phyloP scores from a whole-genome alignment of 2,797 vertebrate genomes.

The Coregonus ussuriensis region DNA sequence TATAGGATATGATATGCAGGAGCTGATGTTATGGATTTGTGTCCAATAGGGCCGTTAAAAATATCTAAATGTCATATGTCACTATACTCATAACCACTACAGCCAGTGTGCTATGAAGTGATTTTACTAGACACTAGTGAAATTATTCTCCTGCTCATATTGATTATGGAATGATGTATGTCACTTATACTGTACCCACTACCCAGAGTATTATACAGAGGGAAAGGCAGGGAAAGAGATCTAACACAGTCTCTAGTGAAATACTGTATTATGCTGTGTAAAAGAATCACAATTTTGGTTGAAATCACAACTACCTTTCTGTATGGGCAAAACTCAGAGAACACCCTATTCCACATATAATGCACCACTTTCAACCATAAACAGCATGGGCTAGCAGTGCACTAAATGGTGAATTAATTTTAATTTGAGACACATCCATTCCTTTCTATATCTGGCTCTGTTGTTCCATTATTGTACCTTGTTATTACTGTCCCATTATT shows the following conservation, averaged over 20 bases:
- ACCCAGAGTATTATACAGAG: not conserved
- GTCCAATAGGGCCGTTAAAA: not conserved
- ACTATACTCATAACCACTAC: not conserved
- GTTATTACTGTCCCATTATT: not conserved
- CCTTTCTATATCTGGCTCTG: not conserved
- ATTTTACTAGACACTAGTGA: no score
- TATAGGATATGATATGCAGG: not conserved
- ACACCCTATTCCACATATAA: not conserved
- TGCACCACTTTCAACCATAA: not conserved
- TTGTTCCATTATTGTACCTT: slow-evolving; percentile 1
- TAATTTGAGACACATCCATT: not conserved
- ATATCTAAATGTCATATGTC: not conserved
- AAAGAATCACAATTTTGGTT: not conserved
- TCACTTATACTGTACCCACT: not conserved
- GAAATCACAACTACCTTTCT: not conserved
- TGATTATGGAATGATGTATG: no score
- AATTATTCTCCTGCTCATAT: no score
- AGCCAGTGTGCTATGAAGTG: no score
- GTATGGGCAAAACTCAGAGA: not conserved
- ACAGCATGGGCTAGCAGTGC: not conserved
- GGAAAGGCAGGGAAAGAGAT: not conserved
- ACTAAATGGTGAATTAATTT: not conserved
- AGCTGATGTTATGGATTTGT: not conserved
- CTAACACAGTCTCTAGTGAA: not conserved
- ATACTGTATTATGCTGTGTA: not conserved